Percentiles rank a stretch among this genome's conserved stretches.
phyloP scores from a whole-genome alignment of 1,140 invertebrate genomes.

The Papilio polyxenes region DNA sequence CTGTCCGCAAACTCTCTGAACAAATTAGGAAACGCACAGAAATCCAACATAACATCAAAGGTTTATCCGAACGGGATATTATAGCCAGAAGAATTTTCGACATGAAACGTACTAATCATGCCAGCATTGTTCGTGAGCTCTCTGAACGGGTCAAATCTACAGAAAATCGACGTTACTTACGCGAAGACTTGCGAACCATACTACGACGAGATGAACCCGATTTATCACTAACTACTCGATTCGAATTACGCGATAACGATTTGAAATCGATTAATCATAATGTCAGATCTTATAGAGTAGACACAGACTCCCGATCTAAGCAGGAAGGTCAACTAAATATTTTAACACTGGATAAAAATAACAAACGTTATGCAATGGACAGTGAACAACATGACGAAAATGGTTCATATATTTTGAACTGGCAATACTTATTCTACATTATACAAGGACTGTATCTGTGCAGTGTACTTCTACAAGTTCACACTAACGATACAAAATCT shows the following conservation, averaged over 20 bases:
- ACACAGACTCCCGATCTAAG: slow-evolving; percentile 3
- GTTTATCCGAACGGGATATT: background rate
- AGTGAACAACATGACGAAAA: background rate
- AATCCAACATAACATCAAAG: background rate
- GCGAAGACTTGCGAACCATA: background rate
- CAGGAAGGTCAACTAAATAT: slow-evolving; percentile 6
- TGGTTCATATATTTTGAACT: slow-evolving; percentile 1
- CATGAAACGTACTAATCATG: background rate
- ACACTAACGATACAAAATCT: background rate
- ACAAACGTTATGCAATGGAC: background rate
- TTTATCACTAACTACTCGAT: background rate
- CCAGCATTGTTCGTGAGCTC: background rate
- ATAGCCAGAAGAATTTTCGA: background rate
- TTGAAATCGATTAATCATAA: background rate
- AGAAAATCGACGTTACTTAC: background rate
- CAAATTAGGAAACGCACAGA: background rate
- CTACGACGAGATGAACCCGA: background rate
- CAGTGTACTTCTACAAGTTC: slow-evolving; percentile 11
- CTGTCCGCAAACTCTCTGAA: background rate
- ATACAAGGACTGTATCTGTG: slow-evolving; percentile 26
- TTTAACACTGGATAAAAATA: background rate
- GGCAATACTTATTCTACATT: slow-evolving; percentile 14
- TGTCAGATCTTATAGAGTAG: background rate
- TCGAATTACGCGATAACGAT: background rate
- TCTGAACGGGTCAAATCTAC: slow-evolving; percentile 2